These are phyloP conservation scores for Melitaea athalia DNA, from an alignment of 2,888 invertebrate species.

Conservation along the genomic window DNA sequence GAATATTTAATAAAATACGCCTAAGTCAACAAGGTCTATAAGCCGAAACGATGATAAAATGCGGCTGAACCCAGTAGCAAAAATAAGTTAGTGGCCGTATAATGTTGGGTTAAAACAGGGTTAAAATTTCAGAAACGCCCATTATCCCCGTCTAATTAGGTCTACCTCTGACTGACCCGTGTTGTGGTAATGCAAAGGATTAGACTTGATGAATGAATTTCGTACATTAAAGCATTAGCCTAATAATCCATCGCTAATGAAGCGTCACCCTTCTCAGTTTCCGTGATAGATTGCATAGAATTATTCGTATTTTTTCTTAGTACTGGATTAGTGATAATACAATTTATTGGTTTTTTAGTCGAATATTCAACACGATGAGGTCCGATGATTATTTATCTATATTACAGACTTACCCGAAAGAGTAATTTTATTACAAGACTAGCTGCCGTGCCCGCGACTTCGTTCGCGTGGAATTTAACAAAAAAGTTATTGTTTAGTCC, in stretches of 20 bases:
- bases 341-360: no score
- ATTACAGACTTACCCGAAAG: no score
- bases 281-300: slow-evolving; percentile 33
- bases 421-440: no score
- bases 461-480: no score
- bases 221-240: slow-evolving; percentile 38
- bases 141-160: slow-evolving; percentile 27
- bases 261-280: slow-evolving; percentile 30
- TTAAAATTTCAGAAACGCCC: slow-evolving; percentile 33
- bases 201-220: slow-evolving; percentile 45
- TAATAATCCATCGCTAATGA: slow-evolving; percentile 41
- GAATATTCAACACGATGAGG: no score
- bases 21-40: neutral
- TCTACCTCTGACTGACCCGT: slow-evolving; percentile 37
- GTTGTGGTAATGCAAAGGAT: slow-evolving; percentile 42
- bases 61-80: neutral
- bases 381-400: no score
- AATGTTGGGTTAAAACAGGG: slow-evolving; percentile 5
- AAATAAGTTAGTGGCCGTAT: slow-evolving; percentile 4
- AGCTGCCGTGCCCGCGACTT: no score
- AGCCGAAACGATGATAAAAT: neutral
- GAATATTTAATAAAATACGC: neutral
- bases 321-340: neutral
- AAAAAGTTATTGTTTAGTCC: no score
- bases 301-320: slow-evolving; percentile 15